These are phyloP conservation scores for Gastrophysa polygoni DNA, from an alignment of 2,888 invertebrate species.

Conservation along the genomic window DNA sequence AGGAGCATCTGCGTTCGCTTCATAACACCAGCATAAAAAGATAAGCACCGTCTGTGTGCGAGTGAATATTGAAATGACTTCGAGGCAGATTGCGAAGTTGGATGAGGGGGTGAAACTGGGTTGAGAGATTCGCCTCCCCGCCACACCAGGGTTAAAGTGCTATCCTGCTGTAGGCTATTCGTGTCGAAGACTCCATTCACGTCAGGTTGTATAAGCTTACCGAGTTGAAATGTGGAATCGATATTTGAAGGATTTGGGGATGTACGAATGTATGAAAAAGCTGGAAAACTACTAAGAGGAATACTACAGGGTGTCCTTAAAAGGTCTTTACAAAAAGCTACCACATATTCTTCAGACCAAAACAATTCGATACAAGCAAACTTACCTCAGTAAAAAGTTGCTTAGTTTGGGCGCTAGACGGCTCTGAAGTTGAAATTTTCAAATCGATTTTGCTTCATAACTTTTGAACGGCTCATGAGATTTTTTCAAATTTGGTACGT, in stretches of 20 bases:
- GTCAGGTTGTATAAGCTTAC: background rate
- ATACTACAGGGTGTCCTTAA: no score
- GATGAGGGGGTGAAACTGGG: slow-evolving; percentile 5
- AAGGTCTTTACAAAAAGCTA: no score
- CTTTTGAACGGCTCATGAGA: no score
- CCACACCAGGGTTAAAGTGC: slow-evolving; percentile 21
- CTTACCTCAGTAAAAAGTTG: no score
- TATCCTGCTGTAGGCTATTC: slow-evolving; percentile 20
- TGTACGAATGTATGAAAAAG: no score
- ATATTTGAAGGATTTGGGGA: background rate
- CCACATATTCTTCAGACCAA: no score
- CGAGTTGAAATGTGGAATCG: slow-evolving; percentile 11
- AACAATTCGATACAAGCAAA: no score
- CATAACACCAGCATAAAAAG: slow-evolving; percentile 9
- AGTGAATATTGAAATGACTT: slow-evolving; percentile 18
- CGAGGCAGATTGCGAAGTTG: slow-evolving; percentile 18
- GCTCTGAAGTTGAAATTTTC: no score
- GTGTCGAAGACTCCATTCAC: slow-evolving; percentile 8
- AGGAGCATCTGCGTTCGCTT: slow-evolving; percentile 14
- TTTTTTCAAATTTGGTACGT: no score
- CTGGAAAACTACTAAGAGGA: no score
- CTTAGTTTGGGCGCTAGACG: no score
- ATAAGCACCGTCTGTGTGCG: slow-evolving; percentile 15
- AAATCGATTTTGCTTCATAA: no score
- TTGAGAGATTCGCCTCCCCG: background rate